Conservation (phyloP, 2,113 vertebrate species). For the Ameiurus melas region DNA sequence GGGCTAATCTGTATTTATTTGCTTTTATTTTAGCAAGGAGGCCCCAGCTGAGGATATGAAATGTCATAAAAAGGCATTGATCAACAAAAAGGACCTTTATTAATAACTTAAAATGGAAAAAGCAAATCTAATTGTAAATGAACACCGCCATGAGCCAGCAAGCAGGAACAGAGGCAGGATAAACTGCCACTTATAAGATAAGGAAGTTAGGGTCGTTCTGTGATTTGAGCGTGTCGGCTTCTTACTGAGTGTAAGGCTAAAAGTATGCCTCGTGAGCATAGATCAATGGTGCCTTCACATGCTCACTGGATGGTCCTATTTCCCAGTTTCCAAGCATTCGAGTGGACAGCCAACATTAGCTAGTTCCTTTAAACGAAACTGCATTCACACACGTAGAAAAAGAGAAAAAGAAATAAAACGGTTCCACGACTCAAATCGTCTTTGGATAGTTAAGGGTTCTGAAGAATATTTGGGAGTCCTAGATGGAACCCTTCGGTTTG, state of each 20-base stretch:
- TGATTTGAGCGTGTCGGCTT: slow-evolving; percentile 4
- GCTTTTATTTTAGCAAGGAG: slow-evolving; percentile 22
- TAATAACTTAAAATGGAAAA: slow-evolving; percentile 41
- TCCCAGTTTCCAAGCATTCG: not conserved
- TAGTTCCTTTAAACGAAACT: not conserved
- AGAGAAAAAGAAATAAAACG: no score
- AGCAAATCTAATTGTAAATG: slow-evolving; percentile 26
- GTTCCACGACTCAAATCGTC: no score
- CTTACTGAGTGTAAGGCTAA: not conserved
- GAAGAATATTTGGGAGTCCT: no score
- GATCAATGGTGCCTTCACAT: not conserved
- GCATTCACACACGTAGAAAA: no score
- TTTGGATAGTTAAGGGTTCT: no score
- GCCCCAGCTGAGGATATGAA: slow-evolving; percentile 22
- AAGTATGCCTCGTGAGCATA: not conserved
- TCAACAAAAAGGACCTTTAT: slow-evolving; percentile 27
- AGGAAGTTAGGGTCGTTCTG: not conserved
- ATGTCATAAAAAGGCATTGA: slow-evolving; percentile 27
- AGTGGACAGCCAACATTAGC: not conserved
- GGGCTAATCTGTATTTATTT: slow-evolving; percentile 44
- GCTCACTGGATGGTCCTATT: not conserved
- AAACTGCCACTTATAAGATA: slow-evolving; percentile 10
- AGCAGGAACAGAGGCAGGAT: slow-evolving; percentile 8
- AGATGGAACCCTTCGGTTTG: no score
- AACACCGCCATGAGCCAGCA: slow-evolving; percentile 18